These are phyloP conservation scores for Telmatherina bonti DNA, from an alignment of 2,797 vertebrate species.

Conservation along the genomic window DNA sequence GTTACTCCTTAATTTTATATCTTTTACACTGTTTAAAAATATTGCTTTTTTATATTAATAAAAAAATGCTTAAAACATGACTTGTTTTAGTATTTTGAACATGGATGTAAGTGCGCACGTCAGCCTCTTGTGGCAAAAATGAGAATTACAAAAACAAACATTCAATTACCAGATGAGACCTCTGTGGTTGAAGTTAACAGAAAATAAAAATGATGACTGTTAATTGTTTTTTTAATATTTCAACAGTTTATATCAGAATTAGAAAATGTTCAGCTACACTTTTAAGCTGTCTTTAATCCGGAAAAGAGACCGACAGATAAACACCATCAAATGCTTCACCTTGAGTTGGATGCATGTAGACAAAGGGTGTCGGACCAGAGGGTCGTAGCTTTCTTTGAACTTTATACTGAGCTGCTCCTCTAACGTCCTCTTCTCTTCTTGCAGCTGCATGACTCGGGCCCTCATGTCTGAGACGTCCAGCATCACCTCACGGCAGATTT, in stretches of 20 bases:
- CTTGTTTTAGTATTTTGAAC: not conserved
- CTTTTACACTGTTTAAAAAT: too few species aligned
- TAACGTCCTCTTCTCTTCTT: conserved; percentile 75
- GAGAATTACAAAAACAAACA: not conserved
- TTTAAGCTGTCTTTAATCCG: not conserved
- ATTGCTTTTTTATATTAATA: too few species aligned
- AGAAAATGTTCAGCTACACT: not conserved
- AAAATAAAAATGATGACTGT: too few species aligned
- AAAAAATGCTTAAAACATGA: too few species aligned
- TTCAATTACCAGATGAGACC: not conserved
- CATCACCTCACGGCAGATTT: conserved; percentile 77
- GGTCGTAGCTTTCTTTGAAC: conserved; percentile 76
- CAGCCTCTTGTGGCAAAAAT: not conserved
- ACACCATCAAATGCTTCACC: conserved; percentile 59
- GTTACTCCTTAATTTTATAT: too few species aligned
- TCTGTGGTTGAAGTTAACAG: not conserved
- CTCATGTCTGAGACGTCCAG: conserved; percentile 81
- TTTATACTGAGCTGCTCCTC: conserved; percentile 75
- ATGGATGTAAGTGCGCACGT: not conserved
- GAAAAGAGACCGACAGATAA: not conserved
- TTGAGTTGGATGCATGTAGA: conserved; percentile 81
- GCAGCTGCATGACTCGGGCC: conserved; percentile 68
- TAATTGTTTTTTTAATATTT: not conserved
- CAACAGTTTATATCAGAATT: not conserved
- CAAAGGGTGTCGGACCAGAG: conserved; percentile 79